phyloP scores from a whole-genome alignment of 2,113 vertebrate species.

The Phyllostomus discolor region DNA sequence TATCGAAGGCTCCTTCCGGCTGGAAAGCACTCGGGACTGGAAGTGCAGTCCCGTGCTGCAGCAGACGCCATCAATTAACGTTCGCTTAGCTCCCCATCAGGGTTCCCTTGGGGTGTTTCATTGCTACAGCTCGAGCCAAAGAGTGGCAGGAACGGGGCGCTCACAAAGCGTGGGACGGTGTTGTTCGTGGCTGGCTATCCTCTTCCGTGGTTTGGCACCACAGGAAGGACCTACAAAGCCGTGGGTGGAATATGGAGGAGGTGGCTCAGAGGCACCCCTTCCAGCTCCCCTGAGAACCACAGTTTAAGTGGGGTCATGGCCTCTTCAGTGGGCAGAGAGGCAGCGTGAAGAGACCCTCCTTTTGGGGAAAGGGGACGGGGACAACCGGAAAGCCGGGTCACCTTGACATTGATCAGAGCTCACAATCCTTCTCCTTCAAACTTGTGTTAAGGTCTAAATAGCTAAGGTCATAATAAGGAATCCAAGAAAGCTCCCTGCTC shows the following conservation, averaged over 20 bases:
- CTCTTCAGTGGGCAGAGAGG: neutral
- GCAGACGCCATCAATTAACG: neutral
- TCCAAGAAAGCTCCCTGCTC: neutral
- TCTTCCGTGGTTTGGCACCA: neutral
- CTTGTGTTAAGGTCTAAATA: neutral
- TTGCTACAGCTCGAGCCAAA: neutral
- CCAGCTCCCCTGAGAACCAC: neutral
- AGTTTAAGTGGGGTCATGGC: neutral
- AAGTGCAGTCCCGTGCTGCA: neutral
- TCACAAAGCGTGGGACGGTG: neutral
- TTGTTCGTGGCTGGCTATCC: rapidly evolving
- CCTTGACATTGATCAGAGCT: neutral
- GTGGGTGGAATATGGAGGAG: too few species aligned
- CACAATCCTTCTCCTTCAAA: neutral
- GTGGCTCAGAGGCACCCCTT: neutral
- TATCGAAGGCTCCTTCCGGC: neutral
- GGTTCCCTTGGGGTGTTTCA: neutral
- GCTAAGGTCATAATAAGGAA: neutral
- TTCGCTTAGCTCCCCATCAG: neutral
- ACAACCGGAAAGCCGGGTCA: neutral
- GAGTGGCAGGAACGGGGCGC: neutral
- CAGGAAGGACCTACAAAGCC: rapidly evolving
- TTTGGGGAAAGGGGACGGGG: neutral
- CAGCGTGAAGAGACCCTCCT: neutral
- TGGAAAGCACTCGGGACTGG: neutral